A percentile compares a stretch with the other conserved stretches of the same genome.
phyloP scores from a whole-genome alignment of 2,888 invertebrate species.

The Thymelicus sylvestris region DNA sequence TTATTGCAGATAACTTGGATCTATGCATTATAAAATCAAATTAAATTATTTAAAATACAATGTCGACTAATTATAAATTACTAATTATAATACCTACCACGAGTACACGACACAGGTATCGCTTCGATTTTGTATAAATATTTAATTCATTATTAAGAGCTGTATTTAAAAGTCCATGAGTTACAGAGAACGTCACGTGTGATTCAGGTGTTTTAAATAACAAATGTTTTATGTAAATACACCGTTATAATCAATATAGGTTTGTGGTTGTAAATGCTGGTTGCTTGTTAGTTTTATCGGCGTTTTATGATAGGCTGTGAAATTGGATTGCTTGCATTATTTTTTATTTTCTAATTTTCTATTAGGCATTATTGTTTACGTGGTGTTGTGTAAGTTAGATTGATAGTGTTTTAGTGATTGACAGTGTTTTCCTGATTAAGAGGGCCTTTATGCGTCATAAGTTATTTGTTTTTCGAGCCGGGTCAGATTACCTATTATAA shows the following conservation, averaged over 20 bases:
- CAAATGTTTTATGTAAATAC: neutral
- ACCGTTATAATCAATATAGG: constrained; percentile 3
- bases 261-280: constrained; percentile 6
- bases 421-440: too few relatives aligned
- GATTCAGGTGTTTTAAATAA: constrained; percentile 4
- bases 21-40: too few relatives aligned
- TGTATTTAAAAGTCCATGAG: neutral
- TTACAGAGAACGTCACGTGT: neutral
- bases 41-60: too few relatives aligned
- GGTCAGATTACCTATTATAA: too few relatives aligned
- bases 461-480: too few relatives aligned
- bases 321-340: constrained; percentile 16
- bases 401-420: too few relatives aligned
- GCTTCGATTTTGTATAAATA: neutral
- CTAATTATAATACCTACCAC: too few relatives aligned
- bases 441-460: too few relatives aligned
- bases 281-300: constrained; percentile 23
- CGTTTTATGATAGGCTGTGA: constrained; percentile 11
- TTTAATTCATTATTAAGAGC: neutral
- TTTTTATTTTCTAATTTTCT: constrained; percentile 18
- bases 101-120: too few relatives aligned
- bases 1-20: too few relatives aligned
- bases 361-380: neutral
- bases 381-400: too few relatives aligned
- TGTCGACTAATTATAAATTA: too few relatives aligned